These are phyloP conservation scores for Catagonus wagneri DNA, from an alignment of 2,113 vertebrate genomes.

Conservation along the genomic window DNA sequence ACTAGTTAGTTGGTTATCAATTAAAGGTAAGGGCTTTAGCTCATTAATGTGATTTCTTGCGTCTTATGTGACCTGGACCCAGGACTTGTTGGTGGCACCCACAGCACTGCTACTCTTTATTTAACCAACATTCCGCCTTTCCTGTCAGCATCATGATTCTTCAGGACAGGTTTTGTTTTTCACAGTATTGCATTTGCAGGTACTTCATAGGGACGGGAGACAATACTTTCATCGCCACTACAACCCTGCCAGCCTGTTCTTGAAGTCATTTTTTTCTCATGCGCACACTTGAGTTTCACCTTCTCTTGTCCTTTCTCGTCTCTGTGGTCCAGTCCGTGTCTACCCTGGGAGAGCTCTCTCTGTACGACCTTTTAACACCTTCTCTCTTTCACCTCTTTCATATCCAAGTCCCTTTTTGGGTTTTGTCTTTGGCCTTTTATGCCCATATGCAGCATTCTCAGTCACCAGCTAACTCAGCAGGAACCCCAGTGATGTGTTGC, in stretches of 20 bases:
- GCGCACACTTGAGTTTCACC: neutral
- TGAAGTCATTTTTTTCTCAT: neutral
- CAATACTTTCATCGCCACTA: neutral
- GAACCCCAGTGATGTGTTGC: neutral
- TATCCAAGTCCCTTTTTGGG: neutral
- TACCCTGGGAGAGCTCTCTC: neutral
- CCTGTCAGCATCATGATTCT: neutral
- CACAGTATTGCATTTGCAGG: neutral
- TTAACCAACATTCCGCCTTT: neutral
- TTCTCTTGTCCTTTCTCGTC: neutral
- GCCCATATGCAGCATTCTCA: neutral
- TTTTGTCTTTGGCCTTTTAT: neutral
- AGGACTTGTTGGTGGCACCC: neutral
- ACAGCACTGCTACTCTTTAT: rapidly evolving
- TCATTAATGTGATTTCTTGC: neutral
- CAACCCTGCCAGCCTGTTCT: neutral
- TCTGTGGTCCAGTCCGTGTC: neutral
- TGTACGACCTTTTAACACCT: neutral
- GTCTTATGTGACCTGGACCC: neutral
- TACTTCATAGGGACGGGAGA: neutral
- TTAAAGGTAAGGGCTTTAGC: neutral
- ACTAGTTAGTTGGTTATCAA: neutral
- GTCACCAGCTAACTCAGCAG: neutral
- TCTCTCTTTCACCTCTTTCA: slow-evolving; percentile 2
- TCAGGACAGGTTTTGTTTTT: neutral